Conservation (phyloP, 2,113 vertebrate genomes). For the Felis catus region F.catus_Fca126_mat1.0 CM031419.1:65795501-65796000, state of each 20-base stretch:
- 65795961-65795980: neutral
- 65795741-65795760: neutral
- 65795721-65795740: neutral
- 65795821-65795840: neutral
- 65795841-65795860: neutral
- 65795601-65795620: neutral
- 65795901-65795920: neutral
- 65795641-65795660: neutral
- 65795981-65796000: neutral
- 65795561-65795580: conserved; percentile 29
- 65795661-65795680: neutral
- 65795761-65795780: neutral
- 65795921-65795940: neutral
- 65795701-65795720: neutral
- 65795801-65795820: neutral
- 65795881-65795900: neutral
- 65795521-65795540: neutral
- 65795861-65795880: neutral
- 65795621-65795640: conserved; percentile 15
- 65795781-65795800: neutral
- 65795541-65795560: conserved; percentile 18
- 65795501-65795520: neutral
- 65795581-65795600: conserved; percentile 10
- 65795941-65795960: fast-evolving
- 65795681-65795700: neutral